Conservation (phyloP, 1,140 invertebrate genomes). For the Himalopsyche phryganea region DNA sequence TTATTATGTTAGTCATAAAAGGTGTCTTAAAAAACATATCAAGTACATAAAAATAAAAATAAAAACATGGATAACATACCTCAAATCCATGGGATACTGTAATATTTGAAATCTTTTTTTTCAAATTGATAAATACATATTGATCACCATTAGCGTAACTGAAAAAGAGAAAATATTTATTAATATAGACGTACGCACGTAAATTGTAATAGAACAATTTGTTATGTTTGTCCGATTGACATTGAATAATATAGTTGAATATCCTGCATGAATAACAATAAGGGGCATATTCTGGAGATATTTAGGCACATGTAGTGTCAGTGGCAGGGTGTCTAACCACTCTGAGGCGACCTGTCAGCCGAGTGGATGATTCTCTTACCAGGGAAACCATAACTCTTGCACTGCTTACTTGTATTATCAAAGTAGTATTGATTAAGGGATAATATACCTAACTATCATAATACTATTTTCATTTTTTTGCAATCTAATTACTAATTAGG, state of each 20-base stretch:
- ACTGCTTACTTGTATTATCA: too few species aligned
- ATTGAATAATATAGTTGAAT: neutral
- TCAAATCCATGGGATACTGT: constrained; percentile 17
- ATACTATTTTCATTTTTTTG: too few species aligned
- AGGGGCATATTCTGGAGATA: neutral
- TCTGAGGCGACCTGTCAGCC: too few species aligned
- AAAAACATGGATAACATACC: constrained; percentile 1
- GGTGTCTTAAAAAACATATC: too few species aligned
- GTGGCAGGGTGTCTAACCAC: neutral
- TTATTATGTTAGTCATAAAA: too few species aligned
- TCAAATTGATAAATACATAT: constrained; percentile 10
- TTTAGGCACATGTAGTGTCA: neutral
- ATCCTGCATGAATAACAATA: neutral
- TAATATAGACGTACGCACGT: neutral
- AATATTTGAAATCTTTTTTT: constrained; percentile 5
- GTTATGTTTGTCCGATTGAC: neutral
- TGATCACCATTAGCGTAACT: constrained; percentile 6
- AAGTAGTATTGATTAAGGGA: too few species aligned
- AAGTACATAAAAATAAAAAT: too few species aligned
- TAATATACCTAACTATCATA: too few species aligned
- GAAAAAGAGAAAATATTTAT: constrained; percentile 8
- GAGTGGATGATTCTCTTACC: too few species aligned
- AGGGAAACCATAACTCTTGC: too few species aligned
- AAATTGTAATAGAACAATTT: neutral
- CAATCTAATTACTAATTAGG: too few species aligned